These are phyloP conservation scores for Bos taurus DNA, from an alignment of 2,113 vertebrate genomes.

Conservation along the genomic window DNA sequence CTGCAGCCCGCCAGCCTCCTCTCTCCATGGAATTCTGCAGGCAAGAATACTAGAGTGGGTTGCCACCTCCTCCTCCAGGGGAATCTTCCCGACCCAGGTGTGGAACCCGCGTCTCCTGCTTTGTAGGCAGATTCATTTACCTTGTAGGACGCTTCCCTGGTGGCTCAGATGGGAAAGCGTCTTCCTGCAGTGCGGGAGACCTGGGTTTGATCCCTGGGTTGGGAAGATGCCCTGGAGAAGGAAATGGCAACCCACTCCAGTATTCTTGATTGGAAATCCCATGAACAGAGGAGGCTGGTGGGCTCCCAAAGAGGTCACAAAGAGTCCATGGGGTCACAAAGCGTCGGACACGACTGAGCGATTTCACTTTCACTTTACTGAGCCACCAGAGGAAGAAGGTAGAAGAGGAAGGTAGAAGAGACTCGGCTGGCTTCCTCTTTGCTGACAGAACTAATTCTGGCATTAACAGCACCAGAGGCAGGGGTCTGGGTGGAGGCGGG, in stretches of 20 bases:
- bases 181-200: neutral
- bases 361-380: neutral
- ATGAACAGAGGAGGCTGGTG: rapidly evolving
- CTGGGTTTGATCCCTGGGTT: neutral
- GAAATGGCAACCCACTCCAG: neutral
- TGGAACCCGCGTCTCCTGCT: neutral
- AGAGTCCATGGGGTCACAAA: neutral
- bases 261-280: neutral
- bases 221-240: neutral
- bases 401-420: neutral
- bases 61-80: neutral
- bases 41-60: neutral
- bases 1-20: neutral
- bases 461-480: neutral
- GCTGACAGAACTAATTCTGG: neutral
- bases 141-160: neutral
- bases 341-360: neutral
- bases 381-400: neutral
- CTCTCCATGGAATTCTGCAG: neutral
- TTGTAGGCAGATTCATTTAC: neutral
- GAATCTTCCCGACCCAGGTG: neutral
- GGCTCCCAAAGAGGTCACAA: neutral
- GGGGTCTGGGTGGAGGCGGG: neutral
- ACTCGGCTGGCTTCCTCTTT: rapidly evolving
- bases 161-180: neutral